phyloP scores from a whole-genome alignment of 2,888 invertebrate species.

The Lepidochitona cinerea region DNA sequence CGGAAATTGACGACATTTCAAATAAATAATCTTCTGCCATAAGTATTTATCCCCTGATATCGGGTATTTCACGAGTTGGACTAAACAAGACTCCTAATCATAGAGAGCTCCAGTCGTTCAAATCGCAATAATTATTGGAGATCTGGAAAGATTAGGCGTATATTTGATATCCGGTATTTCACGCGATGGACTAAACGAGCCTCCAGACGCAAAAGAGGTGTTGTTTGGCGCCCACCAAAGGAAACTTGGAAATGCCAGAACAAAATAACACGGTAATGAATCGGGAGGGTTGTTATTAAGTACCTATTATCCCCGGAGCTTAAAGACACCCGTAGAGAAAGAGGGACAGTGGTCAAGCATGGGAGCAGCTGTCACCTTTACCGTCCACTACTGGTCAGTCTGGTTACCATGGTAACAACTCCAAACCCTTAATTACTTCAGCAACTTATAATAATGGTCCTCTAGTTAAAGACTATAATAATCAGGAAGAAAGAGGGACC shows the following conservation, averaged over 20 bases:
- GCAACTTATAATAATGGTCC: no score
- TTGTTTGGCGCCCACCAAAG: background rate
- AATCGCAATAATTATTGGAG: no score
- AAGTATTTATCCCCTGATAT: no score
- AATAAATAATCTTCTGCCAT: no score
- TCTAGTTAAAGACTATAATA: no score
- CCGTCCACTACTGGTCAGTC: background rate
- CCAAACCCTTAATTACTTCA: background rate
- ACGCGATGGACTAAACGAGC: background rate
- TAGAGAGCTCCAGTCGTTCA: no score
- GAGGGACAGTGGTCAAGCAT: background rate
- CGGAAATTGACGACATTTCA: no score
- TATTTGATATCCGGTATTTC: conserved; percentile 5
- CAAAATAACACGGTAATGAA: background rate
- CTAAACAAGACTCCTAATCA: no score
- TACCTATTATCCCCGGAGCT: background rate
- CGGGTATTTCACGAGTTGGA: no score
- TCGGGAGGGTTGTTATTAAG: background rate
- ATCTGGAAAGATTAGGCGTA: no score
- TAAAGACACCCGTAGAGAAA: background rate
- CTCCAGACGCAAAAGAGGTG: background rate
- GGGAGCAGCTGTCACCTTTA: background rate
- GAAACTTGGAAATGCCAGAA: background rate
- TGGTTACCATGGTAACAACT: conserved; percentile 1
- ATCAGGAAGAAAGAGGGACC: no score